Evolutionary conservation across 2,888 invertebrate genomes (phyloP), one percentile per base, ranked within the genome.

Genomic region (Lumbricus terrestris): DNA sequence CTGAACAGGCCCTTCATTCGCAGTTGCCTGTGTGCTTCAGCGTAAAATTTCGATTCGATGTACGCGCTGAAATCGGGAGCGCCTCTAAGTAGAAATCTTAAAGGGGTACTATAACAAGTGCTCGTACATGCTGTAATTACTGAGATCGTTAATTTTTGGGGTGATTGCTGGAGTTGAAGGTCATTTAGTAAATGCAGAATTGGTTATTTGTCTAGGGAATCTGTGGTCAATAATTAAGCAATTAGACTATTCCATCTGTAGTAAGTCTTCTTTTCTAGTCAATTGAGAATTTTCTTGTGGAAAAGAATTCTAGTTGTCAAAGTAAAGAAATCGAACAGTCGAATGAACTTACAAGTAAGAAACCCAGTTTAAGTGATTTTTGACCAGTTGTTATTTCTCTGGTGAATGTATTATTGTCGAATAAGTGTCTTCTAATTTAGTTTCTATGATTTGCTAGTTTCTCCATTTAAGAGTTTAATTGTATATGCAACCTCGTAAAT

Each of bases 271-370:
- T 85, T 85, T 37, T 85, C 37, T 85, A 85, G 85, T 85, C 85
- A 85, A 85, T 35, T 85, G 6, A 85, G 85, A 85, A 85, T 85
- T 85, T 83, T 37, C 83, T 85, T 85, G 29, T 85, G 34, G 15
- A 85, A n/a, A n/a, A 85, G 85, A 85, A 37, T 85, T 85, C 37
- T 35, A 35, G 85, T 85, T 85, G 85, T 35, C 34, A 35, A 35
- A 34, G 20, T 85, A 37, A 85, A 37, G 34, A 35, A 85, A 85
- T 85, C 85, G 1, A 85, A n/a, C 8, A n/a, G n/a, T 69, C 13
- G n/a, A n/a, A 13, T 69, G 29, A 29, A 69, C 69, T 69, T 69
- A 6, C 29, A 69, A n/a, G n/a, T 69, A 69, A n/a, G 69, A 69
- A n/a, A 69, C 69, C 69, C 69, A 69, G 29, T 69, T 69, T n/a